These are phyloP conservation scores for Catagonus wagneri DNA, from an alignment of 2,113 vertebrate species.

Conservation along the genomic window DNA sequence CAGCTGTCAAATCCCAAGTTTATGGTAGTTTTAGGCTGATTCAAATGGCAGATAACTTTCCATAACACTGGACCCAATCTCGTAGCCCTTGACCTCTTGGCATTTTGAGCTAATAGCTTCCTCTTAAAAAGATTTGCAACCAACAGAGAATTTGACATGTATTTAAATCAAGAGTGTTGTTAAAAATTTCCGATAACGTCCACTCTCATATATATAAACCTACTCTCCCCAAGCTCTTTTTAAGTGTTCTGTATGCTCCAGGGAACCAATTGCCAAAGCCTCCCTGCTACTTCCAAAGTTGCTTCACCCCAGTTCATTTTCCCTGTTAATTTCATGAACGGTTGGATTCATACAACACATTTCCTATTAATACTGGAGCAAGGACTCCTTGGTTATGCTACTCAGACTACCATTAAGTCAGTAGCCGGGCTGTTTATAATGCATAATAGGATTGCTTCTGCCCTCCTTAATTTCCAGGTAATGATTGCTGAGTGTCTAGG, in stretches of 20 bases:
- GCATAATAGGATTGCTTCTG: constrained; percentile 59
- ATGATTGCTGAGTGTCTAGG: constrained; percentile 70
- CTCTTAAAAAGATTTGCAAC: constrained; percentile 46
- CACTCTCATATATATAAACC: constrained; percentile 34
- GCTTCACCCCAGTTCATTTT: constrained; percentile 75
- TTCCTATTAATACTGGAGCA: constrained; percentile 77
- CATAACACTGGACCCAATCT: neutral
- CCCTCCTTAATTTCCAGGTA: constrained; percentile 75
- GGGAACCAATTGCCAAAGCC: constrained; percentile 43
- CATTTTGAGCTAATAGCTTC: constrained; percentile 49
- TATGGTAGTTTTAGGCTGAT: neutral
- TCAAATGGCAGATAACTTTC: constrained; percentile 41
- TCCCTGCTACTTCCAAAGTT: constrained; percentile 67
- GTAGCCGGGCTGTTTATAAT: constrained; percentile 64
- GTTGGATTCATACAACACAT: constrained; percentile 63
- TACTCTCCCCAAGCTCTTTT: constrained; percentile 26
- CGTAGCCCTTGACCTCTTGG: neutral
- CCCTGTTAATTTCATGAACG: constrained; percentile 78
- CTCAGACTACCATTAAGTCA: constrained; percentile 70
- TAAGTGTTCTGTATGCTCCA: constrained; percentile 26
- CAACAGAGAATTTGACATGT: constrained; percentile 48
- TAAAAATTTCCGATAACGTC: constrained; percentile 51
- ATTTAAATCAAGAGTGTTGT: constrained; percentile 70
- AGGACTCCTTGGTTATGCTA: constrained; percentile 64
- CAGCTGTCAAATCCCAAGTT: neutral